These are phyloP conservation scores for Megalops atlanticus DNA, from an alignment of 2,113 vertebrate genomes.

Conservation along the genomic window DNA sequence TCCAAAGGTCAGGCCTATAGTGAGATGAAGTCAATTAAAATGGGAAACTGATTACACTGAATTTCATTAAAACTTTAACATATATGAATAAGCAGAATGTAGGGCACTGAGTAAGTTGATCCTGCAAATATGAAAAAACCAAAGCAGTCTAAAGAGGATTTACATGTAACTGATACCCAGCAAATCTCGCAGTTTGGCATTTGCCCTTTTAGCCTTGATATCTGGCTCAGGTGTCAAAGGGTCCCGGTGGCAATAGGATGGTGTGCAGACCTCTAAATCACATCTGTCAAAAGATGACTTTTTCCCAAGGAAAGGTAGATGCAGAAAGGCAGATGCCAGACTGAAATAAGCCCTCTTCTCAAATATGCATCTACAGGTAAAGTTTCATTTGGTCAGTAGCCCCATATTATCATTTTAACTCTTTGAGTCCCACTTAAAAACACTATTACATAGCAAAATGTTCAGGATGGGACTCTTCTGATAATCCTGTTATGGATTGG, in stretches of 20 bases:
- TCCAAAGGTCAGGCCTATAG: background rate
- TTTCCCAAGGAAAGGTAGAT: background rate
- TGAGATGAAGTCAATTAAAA: background rate
- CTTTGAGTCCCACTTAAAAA: background rate
- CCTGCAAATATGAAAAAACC: background rate
- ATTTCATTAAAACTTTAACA: background rate
- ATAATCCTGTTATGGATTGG: background rate
- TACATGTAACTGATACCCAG: slow-evolving; percentile 1
- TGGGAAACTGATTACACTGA: no score
- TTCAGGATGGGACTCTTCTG: background rate
- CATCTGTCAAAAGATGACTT: no score
- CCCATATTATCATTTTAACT: background rate
- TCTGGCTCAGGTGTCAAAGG: background rate
- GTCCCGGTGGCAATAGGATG: background rate
- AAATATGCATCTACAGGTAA: background rate
- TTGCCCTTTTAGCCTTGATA: background rate
- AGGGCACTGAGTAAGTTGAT: background rate
- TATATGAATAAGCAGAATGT: slow-evolving; percentile 8
- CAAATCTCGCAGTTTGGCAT: background rate
- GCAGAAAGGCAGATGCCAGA: no score
- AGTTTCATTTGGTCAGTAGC: background rate
- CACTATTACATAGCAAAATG: background rate
- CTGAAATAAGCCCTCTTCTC: no score
- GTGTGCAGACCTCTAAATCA: background rate
- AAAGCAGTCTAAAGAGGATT: slow-evolving; percentile 6